Percentiles rank a stretch among this genome's conserved stretches.
Conservation (phyloP, 2,797 vertebrate species). For the Arremon aurantiirostris region DNA sequence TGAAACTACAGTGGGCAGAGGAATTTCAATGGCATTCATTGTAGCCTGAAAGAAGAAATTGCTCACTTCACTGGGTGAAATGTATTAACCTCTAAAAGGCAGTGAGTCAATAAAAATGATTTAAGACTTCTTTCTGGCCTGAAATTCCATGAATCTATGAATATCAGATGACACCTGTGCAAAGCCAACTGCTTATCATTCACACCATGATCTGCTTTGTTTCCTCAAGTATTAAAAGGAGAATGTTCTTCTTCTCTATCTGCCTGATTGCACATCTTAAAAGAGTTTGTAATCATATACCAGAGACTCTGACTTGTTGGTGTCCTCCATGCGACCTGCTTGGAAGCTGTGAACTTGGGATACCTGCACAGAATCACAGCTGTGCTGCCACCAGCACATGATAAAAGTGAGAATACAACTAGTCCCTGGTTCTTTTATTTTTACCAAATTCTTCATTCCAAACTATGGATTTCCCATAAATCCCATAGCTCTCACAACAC, state of each 20-base stretch:
- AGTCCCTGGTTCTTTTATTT: background rate
- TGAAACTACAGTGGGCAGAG: background rate
- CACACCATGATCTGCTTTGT: conserved; percentile 10
- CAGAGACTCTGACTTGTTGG: background rate
- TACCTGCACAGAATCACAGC: background rate
- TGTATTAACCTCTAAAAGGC: conserved; percentile 54
- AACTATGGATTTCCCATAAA: background rate
- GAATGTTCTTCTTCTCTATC: background rate
- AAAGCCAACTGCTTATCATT: conserved; percentile 48
- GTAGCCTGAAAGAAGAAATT: conserved; percentile 48
- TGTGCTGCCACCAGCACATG: background rate
- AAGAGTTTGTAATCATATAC: background rate
- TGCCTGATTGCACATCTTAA: background rate
- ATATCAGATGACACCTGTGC: conserved; percentile 18
- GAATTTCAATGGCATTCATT: conserved; percentile 32
- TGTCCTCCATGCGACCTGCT: background rate
- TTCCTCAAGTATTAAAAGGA: conserved; percentile 24
- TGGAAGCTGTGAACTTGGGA: background rate
- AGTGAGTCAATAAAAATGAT: conserved; percentile 63
- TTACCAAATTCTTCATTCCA: background rate
- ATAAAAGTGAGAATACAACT: background rate
- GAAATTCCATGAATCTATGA: conserved; percentile 33
- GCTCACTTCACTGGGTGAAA: conserved; percentile 41
- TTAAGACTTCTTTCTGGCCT: conserved; percentile 38
- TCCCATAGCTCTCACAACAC: background rate